These are phyloP conservation scores for Ichneumoninae sp. DNA, from an alignment of 2,888 invertebrate species.

Conservation along the genomic window DNA sequence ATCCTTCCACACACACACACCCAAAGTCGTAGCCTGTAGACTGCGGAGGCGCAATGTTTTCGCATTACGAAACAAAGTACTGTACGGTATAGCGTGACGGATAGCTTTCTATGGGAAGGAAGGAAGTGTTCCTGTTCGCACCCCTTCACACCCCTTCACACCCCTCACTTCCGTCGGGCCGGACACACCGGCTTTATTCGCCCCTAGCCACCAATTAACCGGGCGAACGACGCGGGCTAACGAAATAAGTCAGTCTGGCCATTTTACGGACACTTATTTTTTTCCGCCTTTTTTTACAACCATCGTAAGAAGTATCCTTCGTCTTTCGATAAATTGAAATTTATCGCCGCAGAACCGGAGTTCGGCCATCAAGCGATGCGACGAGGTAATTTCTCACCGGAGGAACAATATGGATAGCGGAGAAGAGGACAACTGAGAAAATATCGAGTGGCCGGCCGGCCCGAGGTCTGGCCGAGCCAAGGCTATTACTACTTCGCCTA, in stretches of 20 bases:
- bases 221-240: slow-evolving; percentile 29
- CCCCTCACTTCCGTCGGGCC: slow-evolving; percentile 17
- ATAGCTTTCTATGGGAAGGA: slow-evolving; percentile 12
- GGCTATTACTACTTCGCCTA: neutral
- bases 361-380: slow-evolving; percentile 8
- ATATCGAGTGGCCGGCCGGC: slow-evolving; percentile 4
- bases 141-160: slow-evolving; percentile 10
- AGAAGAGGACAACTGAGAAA: neutral
- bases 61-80: slow-evolving; percentile 76
- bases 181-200: slow-evolving; percentile 74
- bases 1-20: slow-evolving; percentile 31
- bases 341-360: slow-evolving; percentile 12
- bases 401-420: neutral
- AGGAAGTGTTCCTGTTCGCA: slow-evolving; percentile 16
- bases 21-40: slow-evolving; percentile 29
- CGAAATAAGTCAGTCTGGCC: slow-evolving; percentile 47
- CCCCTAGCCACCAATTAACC: slow-evolving; percentile 75
- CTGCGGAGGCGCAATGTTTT: slow-evolving; percentile 74
- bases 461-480: neutral
- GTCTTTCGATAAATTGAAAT: slow-evolving; percentile 17
- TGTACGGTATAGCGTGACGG: slow-evolving; percentile 57
- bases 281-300: neutral
- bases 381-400: neutral
- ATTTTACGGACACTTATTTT: slow-evolving; percentile 34
- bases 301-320: neutral